Evolutionary conservation across 2,113 vertebrate species (phyloP), one percentile per base, ranked within the genome.

Genomic region (Panthera uncia): DNA sequence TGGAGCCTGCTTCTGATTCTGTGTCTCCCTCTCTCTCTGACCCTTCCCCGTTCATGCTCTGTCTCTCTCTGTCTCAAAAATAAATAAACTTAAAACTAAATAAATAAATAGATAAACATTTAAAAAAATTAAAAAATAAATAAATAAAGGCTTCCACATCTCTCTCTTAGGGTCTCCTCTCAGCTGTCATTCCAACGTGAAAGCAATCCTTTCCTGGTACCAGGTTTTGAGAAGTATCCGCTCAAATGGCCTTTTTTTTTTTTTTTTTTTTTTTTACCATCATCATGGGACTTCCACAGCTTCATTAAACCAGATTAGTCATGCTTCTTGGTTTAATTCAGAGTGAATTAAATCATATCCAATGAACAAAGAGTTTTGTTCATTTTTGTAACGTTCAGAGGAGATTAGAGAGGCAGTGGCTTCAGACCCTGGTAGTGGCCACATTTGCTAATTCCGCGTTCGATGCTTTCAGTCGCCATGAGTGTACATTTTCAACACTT

Each of bases 201-300:
- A 87, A 79, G 12, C 78, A 83, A 7, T 79, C 36, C 86, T 69
- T 61, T 38, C 27, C 19, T 45, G 29, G 27, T 21, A n/a, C 13
- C 66, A 81, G 38, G 48, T 83, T 96, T 96, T 79, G 66, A 97
- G 15, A 86, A 74, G 15, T 31, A 14, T 71, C 25, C 8, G 18
- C 21, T 95, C 36, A 69, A 52, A 74, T 50, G 10, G 5, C 27
- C 41, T 29, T 3, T 0, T 0, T 31, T 25, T 68, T 0, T 38
- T 0, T n/a, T n/a, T n/a, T n/a, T 31, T 21, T 68, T n/a, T 36
- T 0, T 0, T 8, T 3, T 19, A 33, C 19, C 23, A n/a, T 66
- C 25, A 71, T 66, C 31, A 57, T 33, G 48, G 88, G 68, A 88
- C 52, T 1, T 31, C 31, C 66, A 25, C 4, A 16, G n/a, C 38